These are phyloP conservation scores for Notodromas monacha DNA, from an alignment of 2,888 invertebrate species.

Conservation along the genomic window DNA sequence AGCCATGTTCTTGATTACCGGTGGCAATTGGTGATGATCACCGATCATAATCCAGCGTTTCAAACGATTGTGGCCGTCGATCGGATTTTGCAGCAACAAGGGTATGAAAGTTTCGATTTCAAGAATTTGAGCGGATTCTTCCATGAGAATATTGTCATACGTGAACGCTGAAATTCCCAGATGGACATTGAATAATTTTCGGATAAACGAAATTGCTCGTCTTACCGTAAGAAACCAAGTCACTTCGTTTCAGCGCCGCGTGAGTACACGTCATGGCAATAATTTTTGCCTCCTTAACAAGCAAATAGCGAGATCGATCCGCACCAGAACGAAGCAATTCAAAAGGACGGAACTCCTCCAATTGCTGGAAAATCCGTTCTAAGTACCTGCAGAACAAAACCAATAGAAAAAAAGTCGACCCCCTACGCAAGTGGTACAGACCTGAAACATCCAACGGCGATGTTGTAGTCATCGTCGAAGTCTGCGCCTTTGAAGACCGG, in stretches of 20 bases:
- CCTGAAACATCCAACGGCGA: slow-evolving; percentile 75
- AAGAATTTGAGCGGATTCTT: slow-evolving; percentile 90
- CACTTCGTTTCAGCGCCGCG: slow-evolving; percentile 79
- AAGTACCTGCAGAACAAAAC: no score
- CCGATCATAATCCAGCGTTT: slow-evolving; percentile 99
- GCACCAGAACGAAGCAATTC: slow-evolving; percentile 75
- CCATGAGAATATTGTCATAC: slow-evolving; percentile 97
- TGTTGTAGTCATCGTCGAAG: slow-evolving; percentile 48
- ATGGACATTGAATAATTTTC: no score
- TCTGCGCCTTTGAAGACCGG: slow-evolving; percentile 49
- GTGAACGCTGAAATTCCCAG: slow-evolving; percentile 69
- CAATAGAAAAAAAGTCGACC: neutral
- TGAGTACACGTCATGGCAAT: slow-evolving; percentile 99
- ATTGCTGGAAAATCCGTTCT: slow-evolving; percentile 69
- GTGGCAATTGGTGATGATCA: slow-evolving; percentile 90
- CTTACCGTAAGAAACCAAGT: slow-evolving; percentile 63
- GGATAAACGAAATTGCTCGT: no score
- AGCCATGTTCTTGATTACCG: slow-evolving; percentile 98
- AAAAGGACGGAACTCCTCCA: slow-evolving; percentile 93
- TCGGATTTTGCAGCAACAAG: slow-evolving; percentile 80
- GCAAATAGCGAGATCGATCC: slow-evolving; percentile 74
- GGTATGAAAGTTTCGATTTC: slow-evolving; percentile 99
- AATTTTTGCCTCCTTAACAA: slow-evolving; percentile 94
- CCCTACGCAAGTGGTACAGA: neutral
- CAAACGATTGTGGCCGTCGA: slow-evolving; percentile 71